These are phyloP conservation scores for Carcinoscorpius rotundicauda DNA, from an alignment of 1,140 invertebrate genomes.

Conservation along the genomic window DNA sequence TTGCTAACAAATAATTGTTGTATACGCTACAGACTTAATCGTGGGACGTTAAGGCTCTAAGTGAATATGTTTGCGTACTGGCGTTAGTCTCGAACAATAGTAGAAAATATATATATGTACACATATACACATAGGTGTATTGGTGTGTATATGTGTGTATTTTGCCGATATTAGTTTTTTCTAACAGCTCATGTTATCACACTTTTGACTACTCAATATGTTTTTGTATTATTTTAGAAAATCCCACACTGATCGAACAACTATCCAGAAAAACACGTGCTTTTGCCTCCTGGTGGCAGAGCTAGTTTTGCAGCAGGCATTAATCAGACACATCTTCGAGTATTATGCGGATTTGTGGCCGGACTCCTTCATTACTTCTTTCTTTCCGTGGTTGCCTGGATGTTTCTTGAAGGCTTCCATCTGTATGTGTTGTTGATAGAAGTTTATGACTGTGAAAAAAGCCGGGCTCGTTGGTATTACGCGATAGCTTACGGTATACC, in stretches of 20 bases:
- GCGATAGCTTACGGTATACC: constrained; percentile 66
- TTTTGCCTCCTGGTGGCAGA: constrained; percentile 77
- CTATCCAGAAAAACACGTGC: constrained; percentile 36
- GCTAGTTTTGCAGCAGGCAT: constrained; percentile 79
- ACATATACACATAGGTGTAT: constrained; percentile 51
- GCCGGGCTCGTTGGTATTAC: constrained; percentile 71
- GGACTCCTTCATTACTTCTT: constrained; percentile 89
- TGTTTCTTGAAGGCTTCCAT: constrained; percentile 61
- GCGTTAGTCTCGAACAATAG: no score
- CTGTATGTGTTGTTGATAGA: constrained; percentile 89
- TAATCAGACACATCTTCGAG: constrained; percentile 65
- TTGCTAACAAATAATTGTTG: no score
- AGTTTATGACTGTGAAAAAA: constrained; percentile 83
- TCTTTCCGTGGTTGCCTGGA: constrained; percentile 89
- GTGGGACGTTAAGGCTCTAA: no score
- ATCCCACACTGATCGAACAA: constrained; percentile 11
- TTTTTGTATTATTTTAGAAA: no score
- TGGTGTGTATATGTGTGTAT: constrained; percentile 8
- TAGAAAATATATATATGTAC: no score
- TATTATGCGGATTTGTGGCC: constrained; percentile 80
- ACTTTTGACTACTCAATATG: no score
- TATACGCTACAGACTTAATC: no score
- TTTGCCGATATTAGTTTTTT: no score
- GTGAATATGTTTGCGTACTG: no score
- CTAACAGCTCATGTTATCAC: no score